These are phyloP conservation scores for Mastomys coucha DNA, from an alignment of 2,113 vertebrate genomes.

Conservation along the genomic window DNA sequence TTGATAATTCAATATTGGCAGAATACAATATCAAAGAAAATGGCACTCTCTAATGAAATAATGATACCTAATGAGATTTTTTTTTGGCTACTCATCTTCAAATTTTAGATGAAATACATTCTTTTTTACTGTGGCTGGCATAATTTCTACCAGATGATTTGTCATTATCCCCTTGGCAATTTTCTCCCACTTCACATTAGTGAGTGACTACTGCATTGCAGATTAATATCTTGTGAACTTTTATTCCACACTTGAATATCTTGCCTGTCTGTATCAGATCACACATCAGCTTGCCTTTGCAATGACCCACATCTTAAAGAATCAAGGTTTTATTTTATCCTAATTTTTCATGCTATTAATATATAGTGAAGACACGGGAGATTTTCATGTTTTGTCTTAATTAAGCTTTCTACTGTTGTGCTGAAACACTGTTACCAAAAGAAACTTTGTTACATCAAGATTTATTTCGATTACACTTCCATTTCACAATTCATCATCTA, in stretches of 20 bases:
- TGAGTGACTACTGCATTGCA: background rate
- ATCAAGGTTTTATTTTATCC: background rate
- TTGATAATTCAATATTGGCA: conserved; percentile 72
- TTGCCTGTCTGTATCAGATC: background rate
- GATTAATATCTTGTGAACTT: background rate
- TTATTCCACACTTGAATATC: background rate
- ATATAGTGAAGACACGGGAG: background rate
- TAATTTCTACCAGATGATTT: conserved; percentile 34
- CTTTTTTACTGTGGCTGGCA: background rate
- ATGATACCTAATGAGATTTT: conserved; percentile 71
- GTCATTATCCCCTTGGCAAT: conserved; percentile 23
- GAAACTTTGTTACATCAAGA: too few relatives aligned
- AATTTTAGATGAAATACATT: conserved; percentile 51
- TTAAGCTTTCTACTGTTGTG: background rate
- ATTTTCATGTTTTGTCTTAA: background rate
- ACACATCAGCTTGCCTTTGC: background rate
- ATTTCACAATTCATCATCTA: background rate
- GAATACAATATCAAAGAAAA: conserved; percentile 68
- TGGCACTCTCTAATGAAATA: conserved; percentile 70
- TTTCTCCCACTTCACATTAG: conserved; percentile 29
- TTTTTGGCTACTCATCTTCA: conserved; percentile 54
- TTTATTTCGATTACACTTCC: background rate
- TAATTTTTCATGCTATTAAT: background rate
- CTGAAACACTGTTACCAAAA: background rate
- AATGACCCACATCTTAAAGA: background rate